Base-by-base conservation (phyloP, 23 tunicate species). In the Aplidium turbinatum region DNA sequence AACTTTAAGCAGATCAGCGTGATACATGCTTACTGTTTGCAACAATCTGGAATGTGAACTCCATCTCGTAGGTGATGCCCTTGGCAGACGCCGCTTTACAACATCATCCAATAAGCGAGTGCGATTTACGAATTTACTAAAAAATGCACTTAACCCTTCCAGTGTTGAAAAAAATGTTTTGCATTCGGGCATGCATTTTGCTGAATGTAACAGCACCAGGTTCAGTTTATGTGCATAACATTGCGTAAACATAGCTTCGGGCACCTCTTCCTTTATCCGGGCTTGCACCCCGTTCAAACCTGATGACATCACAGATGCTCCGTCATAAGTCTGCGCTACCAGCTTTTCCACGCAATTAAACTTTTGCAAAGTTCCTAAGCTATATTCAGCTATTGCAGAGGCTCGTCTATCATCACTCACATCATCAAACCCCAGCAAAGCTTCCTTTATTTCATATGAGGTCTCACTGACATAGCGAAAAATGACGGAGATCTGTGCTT, bases 281-380 rank as follows among this genome's bases (percentile, higher is more conserved):
- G 50, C 50, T 42, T 42, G 50, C 16, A 42, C 50, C 50, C 50
- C 16, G 50, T 60, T 60, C 36, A 60, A 60, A 28, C 31, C 68
- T 11, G 68, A 60, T 30, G 36, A 60, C 36, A 60, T 60, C 7
- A 60, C 68, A 60, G 68, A 28, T 60, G 68, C 68, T 60, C 68
- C 68, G 36, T 60, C 68, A 60, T 60, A 60, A 5, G 36, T 60
- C 36, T 60, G 68, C 68, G 36, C 68, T 60, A 60, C 68, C 35
- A 60, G 36, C 36, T 60, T 60, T 27, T 60, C 36, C 68, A 60
- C 11, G 36, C 35, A 60, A 20, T 60, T 60, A 27, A 60, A 60
- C 7, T 60, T 4, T 27, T 60, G 7, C 36, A 60, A 60, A 3
- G 11, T 20, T 60, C 36, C 36, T 38, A 60, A 60, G 68, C 29